Conservation (phyloP, 2,888 invertebrate genomes). For the Gastracanthus pulcherrimus region DNA sequence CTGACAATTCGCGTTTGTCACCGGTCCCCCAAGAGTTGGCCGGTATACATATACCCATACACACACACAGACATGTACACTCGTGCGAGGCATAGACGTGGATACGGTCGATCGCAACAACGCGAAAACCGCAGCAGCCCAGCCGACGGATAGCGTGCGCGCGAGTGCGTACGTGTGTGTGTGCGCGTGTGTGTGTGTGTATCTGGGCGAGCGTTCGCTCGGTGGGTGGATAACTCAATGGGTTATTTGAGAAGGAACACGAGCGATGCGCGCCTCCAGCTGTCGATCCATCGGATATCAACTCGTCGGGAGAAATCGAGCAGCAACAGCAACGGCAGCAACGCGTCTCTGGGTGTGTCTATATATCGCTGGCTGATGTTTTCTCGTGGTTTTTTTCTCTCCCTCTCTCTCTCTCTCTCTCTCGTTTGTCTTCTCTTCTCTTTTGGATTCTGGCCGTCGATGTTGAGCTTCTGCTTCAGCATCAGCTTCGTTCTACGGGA, state of each 20-base stretch:
- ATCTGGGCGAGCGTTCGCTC: neutral
- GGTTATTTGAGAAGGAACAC: conserved; percentile 49
- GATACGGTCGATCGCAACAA: conserved; percentile 41
- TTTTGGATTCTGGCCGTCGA: neutral
- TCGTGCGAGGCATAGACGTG: conserved; percentile 18
- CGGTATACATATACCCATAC: neutral
- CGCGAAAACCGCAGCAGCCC: conserved; percentile 21
- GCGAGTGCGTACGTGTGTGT: neutral
- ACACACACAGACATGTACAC: neutral
- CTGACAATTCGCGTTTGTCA: conserved; percentile 43
- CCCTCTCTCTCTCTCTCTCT: neutral
- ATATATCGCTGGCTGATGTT: neutral
- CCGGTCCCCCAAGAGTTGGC: conserved; percentile 32
- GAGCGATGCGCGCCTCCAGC: conserved; percentile 10
- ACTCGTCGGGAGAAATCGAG: conserved; percentile 40
- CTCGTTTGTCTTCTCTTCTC: neutral
- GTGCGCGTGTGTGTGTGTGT: neutral
- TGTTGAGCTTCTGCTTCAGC: neutral
- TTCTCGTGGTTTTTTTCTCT: neutral
- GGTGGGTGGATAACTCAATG: conserved; percentile 46
- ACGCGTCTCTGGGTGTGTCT: too few relatives aligned
- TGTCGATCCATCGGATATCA: conserved; percentile 44
- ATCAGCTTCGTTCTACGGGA: too few relatives aligned
- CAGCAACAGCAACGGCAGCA: too few relatives aligned
- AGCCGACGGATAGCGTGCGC: neutral